Conservation (phyloP, 2,113 vertebrate species). For the Gopherus evgoodei region DNA sequence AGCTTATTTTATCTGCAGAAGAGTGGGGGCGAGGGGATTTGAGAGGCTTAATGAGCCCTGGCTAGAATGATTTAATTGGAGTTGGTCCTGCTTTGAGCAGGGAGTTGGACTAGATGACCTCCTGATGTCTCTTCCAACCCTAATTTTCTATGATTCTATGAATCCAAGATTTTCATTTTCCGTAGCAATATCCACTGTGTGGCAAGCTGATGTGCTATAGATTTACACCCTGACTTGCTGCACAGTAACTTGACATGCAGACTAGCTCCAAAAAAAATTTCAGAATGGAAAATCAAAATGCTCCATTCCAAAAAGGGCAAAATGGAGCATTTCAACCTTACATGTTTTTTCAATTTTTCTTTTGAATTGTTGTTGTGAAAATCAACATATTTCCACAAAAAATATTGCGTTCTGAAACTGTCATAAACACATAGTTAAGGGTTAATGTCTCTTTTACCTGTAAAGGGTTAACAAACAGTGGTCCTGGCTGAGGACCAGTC, state of each 20-base stretch:
- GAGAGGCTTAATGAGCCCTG: no score
- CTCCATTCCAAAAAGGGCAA: background rate
- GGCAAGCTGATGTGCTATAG: background rate
- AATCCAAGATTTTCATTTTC: background rate
- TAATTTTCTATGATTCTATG: no score
- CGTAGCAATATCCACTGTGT: background rate
- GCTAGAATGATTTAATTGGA: no score
- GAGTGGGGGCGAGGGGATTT: no score
- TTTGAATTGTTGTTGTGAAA: background rate
- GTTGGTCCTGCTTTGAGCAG: no score
- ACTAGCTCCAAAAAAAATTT: background rate
- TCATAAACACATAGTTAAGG: no score
- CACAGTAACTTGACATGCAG: background rate
- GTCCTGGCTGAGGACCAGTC: no score
- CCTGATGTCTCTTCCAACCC: no score
- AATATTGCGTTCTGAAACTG: background rate
- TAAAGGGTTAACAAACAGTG: no score
- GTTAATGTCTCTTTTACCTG: no score
- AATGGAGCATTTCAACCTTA: background rate
- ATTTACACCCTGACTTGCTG: background rate
- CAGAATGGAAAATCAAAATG: background rate
- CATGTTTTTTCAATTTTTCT: background rate
- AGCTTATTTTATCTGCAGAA: no score
- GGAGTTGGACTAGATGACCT: no score
- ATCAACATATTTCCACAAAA: background rate